Evolutionary conservation across 2,797 vertebrate species (phyloP).

Genomic region (Otus scops): DNA sequence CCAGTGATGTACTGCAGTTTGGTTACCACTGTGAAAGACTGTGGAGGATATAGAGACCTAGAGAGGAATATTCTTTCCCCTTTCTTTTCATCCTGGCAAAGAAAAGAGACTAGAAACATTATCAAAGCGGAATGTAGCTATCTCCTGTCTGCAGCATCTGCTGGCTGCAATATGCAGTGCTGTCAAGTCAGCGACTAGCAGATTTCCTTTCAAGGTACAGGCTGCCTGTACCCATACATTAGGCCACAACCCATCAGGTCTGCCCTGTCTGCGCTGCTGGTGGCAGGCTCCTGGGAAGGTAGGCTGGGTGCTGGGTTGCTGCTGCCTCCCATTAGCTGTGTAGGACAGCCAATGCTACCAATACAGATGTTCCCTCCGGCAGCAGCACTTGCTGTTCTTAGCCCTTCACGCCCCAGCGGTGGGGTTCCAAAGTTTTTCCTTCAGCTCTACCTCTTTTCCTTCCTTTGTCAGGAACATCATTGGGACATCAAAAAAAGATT

Average conservation of each 20-base stretch:
- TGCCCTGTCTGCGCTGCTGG: neutral
- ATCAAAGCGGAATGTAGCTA: neutral
- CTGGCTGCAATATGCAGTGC: neutral
- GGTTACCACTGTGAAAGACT: neutral
- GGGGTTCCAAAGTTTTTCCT: neutral
- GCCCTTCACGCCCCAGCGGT: neutral
- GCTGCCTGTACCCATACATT: neutral
- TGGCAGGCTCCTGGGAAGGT: neutral
- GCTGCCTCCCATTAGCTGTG: rapidly evolving
- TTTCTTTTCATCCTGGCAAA: neutral
- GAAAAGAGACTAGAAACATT: neutral
- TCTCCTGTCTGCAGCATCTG: neutral
- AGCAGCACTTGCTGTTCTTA: neutral
- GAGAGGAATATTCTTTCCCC: neutral
- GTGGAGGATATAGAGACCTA: neutral
- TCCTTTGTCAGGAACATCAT: neutral
- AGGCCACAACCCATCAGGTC: neutral
- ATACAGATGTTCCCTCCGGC: neutral
- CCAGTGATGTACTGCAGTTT: neutral
- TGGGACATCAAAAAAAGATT: neutral
- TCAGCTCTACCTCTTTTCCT: neutral
- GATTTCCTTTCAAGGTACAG: neutral
- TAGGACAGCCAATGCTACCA: too few relatives aligned
- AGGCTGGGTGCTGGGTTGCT: neutral
- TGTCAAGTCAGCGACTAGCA: neutral